Evolutionary conservation across 2,113 vertebrate species (phyloP).

Genomic region (Oryctolagus cuniculus): DNA sequence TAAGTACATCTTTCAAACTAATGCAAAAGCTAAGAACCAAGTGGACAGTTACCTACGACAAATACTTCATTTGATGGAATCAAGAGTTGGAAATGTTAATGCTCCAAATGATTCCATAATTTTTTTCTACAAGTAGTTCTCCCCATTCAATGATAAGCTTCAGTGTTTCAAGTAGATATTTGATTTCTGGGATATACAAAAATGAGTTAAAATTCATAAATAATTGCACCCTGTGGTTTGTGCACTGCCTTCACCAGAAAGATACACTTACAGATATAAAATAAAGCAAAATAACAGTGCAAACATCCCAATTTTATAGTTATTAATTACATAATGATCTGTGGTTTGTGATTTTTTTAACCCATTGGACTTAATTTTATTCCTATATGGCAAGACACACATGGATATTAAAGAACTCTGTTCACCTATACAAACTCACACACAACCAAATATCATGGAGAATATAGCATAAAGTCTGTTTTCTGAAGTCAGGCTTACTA

Average conservation of each 20-base stretch:
- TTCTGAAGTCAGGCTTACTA: conserved; percentile 19
- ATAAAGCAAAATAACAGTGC: conserved; percentile 54
- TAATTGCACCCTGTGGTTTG: neutral
- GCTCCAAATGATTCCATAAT: conserved; percentile 44
- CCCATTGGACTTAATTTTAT: conserved; percentile 35
- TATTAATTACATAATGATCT: conserved; percentile 39
- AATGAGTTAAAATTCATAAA: conserved; percentile 49
- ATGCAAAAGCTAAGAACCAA: conserved; percentile 51
- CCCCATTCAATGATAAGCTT: conserved; percentile 31
- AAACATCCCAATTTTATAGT: conserved; percentile 28
- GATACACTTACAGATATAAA: neutral
- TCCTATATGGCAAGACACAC: conserved; percentile 24
- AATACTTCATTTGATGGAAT: neutral
- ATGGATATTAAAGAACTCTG: conserved; percentile 22
- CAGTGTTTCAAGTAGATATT: conserved; percentile 20
- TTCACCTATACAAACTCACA: conserved; percentile 40
- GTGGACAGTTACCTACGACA: neutral
- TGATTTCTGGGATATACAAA: neutral
- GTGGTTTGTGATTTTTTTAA: conserved; percentile 32
- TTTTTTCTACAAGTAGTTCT: neutral
- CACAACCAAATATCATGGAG: conserved; percentile 26
- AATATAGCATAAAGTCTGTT: conserved; percentile 48
- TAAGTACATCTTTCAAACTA: conserved; percentile 61
- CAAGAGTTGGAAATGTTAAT: conserved; percentile 52
- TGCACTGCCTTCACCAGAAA: neutral